Base-by-base conservation (phyloP, 2,888 invertebrate species). In the Stratiomys singularior region DNA sequence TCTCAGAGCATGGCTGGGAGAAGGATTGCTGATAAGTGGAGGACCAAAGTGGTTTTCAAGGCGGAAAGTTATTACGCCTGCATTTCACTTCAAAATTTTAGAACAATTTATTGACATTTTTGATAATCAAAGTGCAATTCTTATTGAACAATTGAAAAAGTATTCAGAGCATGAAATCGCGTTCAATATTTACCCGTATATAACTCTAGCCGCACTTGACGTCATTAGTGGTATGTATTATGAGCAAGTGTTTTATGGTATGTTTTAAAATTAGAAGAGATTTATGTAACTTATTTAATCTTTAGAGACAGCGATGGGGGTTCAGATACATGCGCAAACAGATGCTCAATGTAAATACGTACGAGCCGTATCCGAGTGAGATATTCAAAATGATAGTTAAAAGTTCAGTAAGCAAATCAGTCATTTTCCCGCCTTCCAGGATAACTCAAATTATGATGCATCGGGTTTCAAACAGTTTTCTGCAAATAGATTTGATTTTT, bases 1-100 rank as follows among this genome's bases (percentile, higher is more conserved):
- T 13, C 80, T 86, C 0, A 74, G 80, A 0, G 82, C 82, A 21
- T 86, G 86, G 86, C 81, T 86, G 56, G 86, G 86, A 2, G 82
- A 81, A 1, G 86, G 86, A 0, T 76, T 86, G 0, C 79, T 86
- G 0, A 76, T 85, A 4, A 86, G 85, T 79, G 82, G 83, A 27
- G 86, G 84, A 46, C 81, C 84, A 0, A 90, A 89, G 86, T 95
- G 94, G 94, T 89, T 89, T 82, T 86, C 86, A 0, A 89, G 92
- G 25, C 88, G 94, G 37, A 93, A 92, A 85, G 89, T 94, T 79
- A 86, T 94, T 71, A 94, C 94, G 0, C 94, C 94, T 1, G 90
- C 94, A 0, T 95, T 94, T 84, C 94, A 95, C 84, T 94, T 94
- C 84, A 91, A 92, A 82, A 93, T 94, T 77, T 86, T 94, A 64